Base-by-base conservation (phyloP, 2,797 vertebrate species). In the Mallotus villosus region DNA sequence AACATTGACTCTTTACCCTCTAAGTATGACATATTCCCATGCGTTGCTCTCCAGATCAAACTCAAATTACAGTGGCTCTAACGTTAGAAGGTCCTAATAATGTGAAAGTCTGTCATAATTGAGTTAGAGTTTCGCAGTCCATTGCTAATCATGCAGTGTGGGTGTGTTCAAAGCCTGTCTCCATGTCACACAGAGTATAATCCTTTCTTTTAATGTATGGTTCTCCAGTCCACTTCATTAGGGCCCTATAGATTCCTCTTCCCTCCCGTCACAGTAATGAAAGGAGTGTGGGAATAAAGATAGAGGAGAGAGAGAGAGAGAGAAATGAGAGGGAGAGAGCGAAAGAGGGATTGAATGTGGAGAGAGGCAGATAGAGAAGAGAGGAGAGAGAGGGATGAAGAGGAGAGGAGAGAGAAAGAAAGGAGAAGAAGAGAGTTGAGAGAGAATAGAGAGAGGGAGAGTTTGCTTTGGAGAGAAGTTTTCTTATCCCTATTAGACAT, bases 121-220 rank as follows among this genome's bases (percentile, higher is more conserved):
- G 89, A 89, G 87, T 84, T 85, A 85, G 77, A 80, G 81, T 89
- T 87, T 87, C 85, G 84, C 81, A 89, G 85, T 75, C 83, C 81
- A 81, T 86, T 84, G 86, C 81, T 91, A 87, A 91, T 89, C 81
- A 85, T 76, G 82, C 77, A 74, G 78, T 77, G 78, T 65, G 82
- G 82, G 84, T 74, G 84, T 81, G 85, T 90, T 88, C 87, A 90
- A 89, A 90, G 87, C 77, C 80, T 73, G 82, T 84, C 82, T 90
- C 86, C 78, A 76, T 89, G 85, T 89, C 87, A 83, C 82, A 85
- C 85, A 77, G 71, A 12, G 78, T 84, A 83, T 86, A 90, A 91
- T 91, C 88, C 83, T 68, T 74, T 71, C 78, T 80, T 92, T 88
- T 88, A 88, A 86, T 84, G 86, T 85, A 82, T 70, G 66, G 83